Evolutionary conservation across 1,140 invertebrate genomes (phyloP).

Genomic region (Heliconius congener): DNA sequence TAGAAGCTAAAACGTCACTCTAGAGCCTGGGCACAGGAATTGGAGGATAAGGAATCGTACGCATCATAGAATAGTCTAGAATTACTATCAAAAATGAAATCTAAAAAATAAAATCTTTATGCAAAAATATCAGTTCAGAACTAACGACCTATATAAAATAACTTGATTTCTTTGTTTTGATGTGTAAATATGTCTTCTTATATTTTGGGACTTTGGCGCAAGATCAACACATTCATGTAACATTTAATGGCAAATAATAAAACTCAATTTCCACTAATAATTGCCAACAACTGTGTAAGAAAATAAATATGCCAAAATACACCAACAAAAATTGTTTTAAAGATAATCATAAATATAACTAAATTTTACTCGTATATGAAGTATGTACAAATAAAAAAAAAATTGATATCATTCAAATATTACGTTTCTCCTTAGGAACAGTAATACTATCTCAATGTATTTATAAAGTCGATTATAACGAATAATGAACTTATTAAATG

Average conservation of each 20-base stretch:
- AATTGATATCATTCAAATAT: too few relatives aligned
- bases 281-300: constrained; percentile 2
- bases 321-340: not conserved
- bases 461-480: not conserved
- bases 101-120: too few relatives aligned
- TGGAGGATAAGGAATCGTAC: too few relatives aligned
- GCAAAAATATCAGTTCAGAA: too few relatives aligned
- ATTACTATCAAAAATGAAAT: too few relatives aligned
- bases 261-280: constrained; percentile 12
- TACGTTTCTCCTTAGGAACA: too few relatives aligned
- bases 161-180: constrained; percentile 10
- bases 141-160: not conserved
- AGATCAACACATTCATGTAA: constrained; percentile 19
- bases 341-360: not conserved
- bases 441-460: not conserved
- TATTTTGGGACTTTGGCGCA: constrained; percentile 21
- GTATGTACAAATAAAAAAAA: too few relatives aligned
- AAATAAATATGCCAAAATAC: constrained; percentile 6
- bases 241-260: constrained; percentile 18
- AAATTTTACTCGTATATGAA: too few relatives aligned
- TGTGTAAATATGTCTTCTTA: not conserved
- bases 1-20: too few relatives aligned
- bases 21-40: too few relatives aligned
- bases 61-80: too few relatives aligned
- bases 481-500: not conserved